Evolutionary conservation across 1,140 invertebrate species (phyloP).

Genomic region (Rhizoglyphus robini): DNA sequence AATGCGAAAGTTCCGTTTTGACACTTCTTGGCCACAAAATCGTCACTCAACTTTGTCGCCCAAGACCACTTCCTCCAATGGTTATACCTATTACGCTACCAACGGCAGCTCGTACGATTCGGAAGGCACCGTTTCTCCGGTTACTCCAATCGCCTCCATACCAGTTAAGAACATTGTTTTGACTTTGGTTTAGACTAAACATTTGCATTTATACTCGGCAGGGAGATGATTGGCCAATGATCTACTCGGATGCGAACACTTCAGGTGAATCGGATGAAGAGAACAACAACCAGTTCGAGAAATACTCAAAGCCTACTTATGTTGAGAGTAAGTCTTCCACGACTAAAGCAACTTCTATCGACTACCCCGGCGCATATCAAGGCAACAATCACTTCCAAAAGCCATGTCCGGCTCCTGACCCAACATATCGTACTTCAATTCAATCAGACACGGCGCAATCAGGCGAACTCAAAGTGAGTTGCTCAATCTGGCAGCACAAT

Average conservation of each 20-base stretch:
- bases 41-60: not conserved
- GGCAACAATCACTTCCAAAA: not conserved
- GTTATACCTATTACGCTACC: not conserved
- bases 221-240: constrained; percentile 53
- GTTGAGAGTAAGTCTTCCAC: not conserved
- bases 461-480: constrained; percentile 51
- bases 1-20: not conserved
- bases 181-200: no score
- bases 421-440: not conserved
- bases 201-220: no score
- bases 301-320: not conserved
- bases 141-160: constrained; percentile 12
- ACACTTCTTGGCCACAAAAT: not conserved
- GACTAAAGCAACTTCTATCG: not conserved
- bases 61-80: not conserved
- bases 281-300: not conserved
- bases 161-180: not conserved
- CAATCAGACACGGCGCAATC: not conserved
- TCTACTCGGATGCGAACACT: constrained; percentile 29
- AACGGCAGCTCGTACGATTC: constrained; percentile 2
- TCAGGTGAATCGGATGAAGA: constrained; percentile 31
- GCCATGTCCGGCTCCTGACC: not conserved
- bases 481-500: constrained; percentile 78
- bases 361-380: not conserved
- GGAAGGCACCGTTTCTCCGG: constrained; percentile 17